Conservation (phyloP, 2,113 vertebrate genomes). For the Accipiter cooperii region DNA sequence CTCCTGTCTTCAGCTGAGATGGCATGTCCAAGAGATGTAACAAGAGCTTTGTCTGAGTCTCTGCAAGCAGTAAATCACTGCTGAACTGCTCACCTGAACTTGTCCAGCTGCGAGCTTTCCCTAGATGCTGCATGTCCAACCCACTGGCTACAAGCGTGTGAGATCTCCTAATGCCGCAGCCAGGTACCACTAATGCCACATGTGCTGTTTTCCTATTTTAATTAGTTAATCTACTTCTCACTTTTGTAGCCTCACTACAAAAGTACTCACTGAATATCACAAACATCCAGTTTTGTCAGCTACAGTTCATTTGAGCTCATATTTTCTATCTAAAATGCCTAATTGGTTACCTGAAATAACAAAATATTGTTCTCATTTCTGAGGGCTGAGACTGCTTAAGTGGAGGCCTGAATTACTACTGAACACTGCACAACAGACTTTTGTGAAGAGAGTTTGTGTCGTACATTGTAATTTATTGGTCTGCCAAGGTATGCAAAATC, state of each 20-base stretch:
- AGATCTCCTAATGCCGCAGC: background rate
- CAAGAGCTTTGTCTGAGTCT: background rate
- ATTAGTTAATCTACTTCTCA: background rate
- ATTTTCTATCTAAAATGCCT: background rate
- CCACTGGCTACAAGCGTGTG: background rate
- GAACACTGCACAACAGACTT: background rate
- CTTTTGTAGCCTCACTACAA: background rate
- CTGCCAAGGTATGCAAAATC: background rate
- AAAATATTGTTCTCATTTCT: background rate
- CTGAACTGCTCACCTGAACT: background rate
- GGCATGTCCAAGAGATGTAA: background rate
- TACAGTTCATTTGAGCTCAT: background rate
- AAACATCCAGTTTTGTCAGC: background rate
- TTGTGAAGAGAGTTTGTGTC: background rate
- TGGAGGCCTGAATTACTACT: background rate
- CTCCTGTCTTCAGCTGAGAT: background rate
- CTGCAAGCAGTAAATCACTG: background rate
- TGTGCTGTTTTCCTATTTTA: background rate
- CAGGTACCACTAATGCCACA: background rate
- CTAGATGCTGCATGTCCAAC: background rate
- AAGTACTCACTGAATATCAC: background rate
- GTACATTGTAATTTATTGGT: background rate
- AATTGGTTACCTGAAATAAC: background rate
- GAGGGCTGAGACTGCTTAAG: background rate
- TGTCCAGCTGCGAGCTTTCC: background rate